Percentiles rank a stretch among this genome's conserved stretches.
These are phyloP conservation scores for Patiria miniata DNA, from an alignment of 35 echinoderm and acorn worm genomes.

Conservation along the genomic window DNA sequence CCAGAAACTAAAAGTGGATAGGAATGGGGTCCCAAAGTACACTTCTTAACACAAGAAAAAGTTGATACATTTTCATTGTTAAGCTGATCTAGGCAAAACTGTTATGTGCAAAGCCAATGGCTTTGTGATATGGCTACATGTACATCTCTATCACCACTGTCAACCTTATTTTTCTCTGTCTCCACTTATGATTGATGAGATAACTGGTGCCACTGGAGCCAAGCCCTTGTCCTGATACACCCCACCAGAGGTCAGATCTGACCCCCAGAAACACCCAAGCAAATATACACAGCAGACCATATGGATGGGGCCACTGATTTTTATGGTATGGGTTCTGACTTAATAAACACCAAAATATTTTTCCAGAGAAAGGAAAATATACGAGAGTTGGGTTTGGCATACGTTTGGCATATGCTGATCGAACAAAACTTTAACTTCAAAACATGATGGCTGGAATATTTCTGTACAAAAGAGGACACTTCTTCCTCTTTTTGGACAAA, in stretches of 20 bases:
- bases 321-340: background rate
- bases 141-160: no score
- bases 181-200: background rate
- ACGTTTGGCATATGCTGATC: background rate
- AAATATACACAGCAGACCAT: slow-evolving; percentile 3
- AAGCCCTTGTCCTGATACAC: background rate
- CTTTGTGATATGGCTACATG: no score
- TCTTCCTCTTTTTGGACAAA: no score
- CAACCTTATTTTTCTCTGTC: background rate
- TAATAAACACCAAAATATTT: background rate
- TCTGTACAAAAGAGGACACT: no score
- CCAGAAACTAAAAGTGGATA: no score
- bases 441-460: no score
- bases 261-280: background rate
- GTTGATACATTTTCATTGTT: no score
- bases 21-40: no score
- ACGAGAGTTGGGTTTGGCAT: background rate
- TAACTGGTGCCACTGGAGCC: slow-evolving; percentile 2
- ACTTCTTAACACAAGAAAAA: no score
- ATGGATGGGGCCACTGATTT: background rate
- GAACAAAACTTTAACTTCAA: no score
- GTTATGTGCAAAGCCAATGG: no score
- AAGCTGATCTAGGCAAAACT: no score
- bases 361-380: background rate
- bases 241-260: background rate